phyloP scores from a whole-genome alignment of 2,888 invertebrate species.

The Nebria salina region DNA sequence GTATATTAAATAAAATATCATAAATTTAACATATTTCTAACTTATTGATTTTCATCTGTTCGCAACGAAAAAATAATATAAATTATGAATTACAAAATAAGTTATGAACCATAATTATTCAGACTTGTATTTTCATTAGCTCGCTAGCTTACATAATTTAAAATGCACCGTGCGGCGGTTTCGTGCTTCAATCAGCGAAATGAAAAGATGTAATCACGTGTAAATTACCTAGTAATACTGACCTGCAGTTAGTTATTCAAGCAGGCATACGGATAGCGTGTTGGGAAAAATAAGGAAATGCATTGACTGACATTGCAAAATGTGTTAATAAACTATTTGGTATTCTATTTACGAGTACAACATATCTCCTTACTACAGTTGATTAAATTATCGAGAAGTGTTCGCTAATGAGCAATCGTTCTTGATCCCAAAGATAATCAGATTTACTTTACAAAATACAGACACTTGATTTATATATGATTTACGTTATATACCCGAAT shows the following conservation, averaged over 20 bases:
- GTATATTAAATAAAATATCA: too few relatives aligned
- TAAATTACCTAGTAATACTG: slow-evolving; percentile 31
- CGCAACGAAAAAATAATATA: neutral
- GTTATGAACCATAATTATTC: neutral
- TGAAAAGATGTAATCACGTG: slow-evolving; percentile 46
- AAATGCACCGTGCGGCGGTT: slow-evolving; percentile 34
- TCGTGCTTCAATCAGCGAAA: slow-evolving; percentile 42
- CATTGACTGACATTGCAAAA: neutral
- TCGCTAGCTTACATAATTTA: slow-evolving; percentile 22
- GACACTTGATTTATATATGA: too few relatives aligned
- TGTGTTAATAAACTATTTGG: neutral
- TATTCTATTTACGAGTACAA: neutral
- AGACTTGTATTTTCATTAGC: neutral
- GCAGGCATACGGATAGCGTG: slow-evolving; percentile 15
- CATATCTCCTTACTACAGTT: too few relatives aligned
- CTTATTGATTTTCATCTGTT: neutral
- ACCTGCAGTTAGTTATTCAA: slow-evolving; percentile 10
- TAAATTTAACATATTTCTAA: too few relatives aligned
- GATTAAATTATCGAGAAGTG: too few relatives aligned
- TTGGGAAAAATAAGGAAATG: slow-evolving; percentile 16
- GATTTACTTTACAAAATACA: too few relatives aligned
- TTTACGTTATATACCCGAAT: too few relatives aligned
- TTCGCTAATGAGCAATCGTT: too few relatives aligned
- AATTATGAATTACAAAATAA: neutral
- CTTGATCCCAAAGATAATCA: too few relatives aligned